These are phyloP conservation scores for Catostomus latipinnis DNA, from an alignment of 2,797 vertebrate genomes.

Conservation along the genomic window DNA sequence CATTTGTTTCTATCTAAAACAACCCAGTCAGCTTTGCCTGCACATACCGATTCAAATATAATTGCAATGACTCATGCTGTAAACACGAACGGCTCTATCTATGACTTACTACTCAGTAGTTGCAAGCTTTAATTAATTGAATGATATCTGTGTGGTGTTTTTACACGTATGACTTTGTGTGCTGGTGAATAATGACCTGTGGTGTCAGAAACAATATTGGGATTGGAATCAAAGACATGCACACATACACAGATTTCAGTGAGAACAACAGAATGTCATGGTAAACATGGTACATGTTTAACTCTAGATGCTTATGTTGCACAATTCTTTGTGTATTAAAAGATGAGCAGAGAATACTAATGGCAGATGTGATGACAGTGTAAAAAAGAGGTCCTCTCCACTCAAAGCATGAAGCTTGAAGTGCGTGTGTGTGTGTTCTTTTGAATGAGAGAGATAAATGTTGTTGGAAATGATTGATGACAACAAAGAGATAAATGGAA, in stretches of 20 bases:
- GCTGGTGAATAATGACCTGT: constrained; percentile 10
- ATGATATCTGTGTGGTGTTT: constrained; percentile 35
- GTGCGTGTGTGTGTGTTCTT: background rate
- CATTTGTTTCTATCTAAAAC: constrained; percentile 15
- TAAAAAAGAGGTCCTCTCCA: constrained; percentile 29
- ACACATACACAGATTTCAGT: constrained; percentile 48
- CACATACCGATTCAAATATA: constrained; percentile 26
- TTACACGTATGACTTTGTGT: constrained; percentile 5
- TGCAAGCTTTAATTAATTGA: constrained; percentile 40
- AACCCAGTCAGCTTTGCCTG: constrained; percentile 11
- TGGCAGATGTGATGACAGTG: constrained; percentile 26
- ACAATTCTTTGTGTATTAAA: constrained; percentile 50
- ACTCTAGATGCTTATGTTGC: constrained; percentile 53
- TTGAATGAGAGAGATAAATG: constrained; percentile 26
- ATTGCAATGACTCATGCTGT: constrained; percentile 46
- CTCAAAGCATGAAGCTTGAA: background rate
- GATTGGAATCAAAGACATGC: constrained; percentile 50
- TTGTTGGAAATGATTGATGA: constrained; percentile 34
- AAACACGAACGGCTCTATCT: constrained; percentile 44
- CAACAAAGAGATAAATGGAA: constrained; percentile 41
- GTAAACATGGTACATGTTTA: constrained; percentile 56
- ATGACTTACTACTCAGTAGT: constrained; percentile 37
- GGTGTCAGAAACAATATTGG: constrained; percentile 42
- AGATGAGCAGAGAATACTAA: constrained; percentile 47
- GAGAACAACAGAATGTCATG: constrained; percentile 52